Percentiles rank a stretch among this genome's conserved stretches.
phyloP scores from a whole-genome alignment of 2,888 invertebrate species.

The Isotomurus palustris region DNA sequence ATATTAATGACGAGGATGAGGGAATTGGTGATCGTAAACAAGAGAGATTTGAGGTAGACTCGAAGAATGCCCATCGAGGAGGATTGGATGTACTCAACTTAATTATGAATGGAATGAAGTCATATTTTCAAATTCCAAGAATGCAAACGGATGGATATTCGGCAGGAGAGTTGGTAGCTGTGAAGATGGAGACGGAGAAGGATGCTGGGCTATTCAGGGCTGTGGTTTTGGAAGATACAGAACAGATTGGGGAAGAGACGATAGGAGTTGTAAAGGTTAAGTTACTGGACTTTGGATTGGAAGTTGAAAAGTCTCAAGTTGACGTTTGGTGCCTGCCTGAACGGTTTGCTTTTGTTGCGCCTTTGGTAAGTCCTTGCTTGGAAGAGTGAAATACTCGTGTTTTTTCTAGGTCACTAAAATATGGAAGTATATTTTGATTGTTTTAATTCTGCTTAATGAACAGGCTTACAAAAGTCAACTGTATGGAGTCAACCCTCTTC shows the following conservation, averaged over 20 bases:
- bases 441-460: too few relatives aligned
- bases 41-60: too few relatives aligned
- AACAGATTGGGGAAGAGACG: neutral
- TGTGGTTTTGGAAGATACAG: constrained; percentile 18
- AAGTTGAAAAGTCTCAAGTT: neutral
- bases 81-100: constrained; percentile 3
- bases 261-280: constrained; percentile 9
- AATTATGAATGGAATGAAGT: constrained; percentile 6
- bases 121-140: neutral
- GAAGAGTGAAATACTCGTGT: neutral
- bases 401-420: neutral
- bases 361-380: constrained; percentile 14
- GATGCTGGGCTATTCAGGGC: constrained; percentile 17
- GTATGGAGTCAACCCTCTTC: constrained; percentile 26
- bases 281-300: constrained; percentile 23
- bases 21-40: too few relatives aligned
- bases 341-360: constrained; percentile 10
- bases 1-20: too few relatives aligned
- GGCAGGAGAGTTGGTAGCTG: constrained; percentile 23
- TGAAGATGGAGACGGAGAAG: neutral
- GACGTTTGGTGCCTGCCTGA: constrained; percentile 11
- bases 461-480: constrained; percentile 22
- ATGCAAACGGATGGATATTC: constrained; percentile 1
- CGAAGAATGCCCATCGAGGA: too few relatives aligned
- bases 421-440: neutral